Conservation (phyloP, 2,888 invertebrate genomes). For the Erpobdella octoculata region DNA sequence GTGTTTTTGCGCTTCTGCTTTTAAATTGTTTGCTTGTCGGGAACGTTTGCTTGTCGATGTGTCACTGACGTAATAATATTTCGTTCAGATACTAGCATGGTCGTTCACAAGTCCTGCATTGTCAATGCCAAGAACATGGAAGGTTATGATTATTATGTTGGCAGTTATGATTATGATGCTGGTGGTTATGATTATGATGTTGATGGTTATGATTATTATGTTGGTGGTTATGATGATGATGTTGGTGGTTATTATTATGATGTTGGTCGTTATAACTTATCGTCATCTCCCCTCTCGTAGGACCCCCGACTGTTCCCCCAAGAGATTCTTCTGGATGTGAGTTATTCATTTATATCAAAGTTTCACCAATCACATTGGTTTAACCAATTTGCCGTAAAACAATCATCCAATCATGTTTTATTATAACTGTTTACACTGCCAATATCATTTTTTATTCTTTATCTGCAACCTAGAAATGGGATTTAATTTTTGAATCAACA, state of each 20-base stretch:
- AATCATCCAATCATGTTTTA: background rate
- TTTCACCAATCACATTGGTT: background rate
- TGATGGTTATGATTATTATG: background rate
- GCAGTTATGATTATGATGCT: background rate
- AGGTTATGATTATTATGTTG: constrained; percentile 13
- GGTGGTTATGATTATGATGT: background rate
- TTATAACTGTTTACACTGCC: background rate
- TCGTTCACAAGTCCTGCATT: constrained; percentile 83
- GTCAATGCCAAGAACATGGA: constrained; percentile 44
- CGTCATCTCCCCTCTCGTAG: background rate
- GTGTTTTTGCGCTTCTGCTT: background rate
- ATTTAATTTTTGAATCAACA: background rate
- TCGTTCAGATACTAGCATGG: constrained; percentile 61
- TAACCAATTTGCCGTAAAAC: background rate
- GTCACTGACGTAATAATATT: background rate
- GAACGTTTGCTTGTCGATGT: background rate
- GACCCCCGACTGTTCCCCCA: constrained; percentile 20
- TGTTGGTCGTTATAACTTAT: background rate
- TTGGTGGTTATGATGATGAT: background rate
- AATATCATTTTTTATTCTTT: background rate
- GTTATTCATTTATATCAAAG: background rate
- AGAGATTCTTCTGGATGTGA: constrained; percentile 11
- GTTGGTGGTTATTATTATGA: constrained; percentile 11
- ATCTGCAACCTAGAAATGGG: too few species aligned
- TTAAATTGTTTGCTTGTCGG: background rate